phyloP scores from a whole-genome alignment of 2,113 vertebrate genomes.

The Mohoua ochrocephala region DNA sequence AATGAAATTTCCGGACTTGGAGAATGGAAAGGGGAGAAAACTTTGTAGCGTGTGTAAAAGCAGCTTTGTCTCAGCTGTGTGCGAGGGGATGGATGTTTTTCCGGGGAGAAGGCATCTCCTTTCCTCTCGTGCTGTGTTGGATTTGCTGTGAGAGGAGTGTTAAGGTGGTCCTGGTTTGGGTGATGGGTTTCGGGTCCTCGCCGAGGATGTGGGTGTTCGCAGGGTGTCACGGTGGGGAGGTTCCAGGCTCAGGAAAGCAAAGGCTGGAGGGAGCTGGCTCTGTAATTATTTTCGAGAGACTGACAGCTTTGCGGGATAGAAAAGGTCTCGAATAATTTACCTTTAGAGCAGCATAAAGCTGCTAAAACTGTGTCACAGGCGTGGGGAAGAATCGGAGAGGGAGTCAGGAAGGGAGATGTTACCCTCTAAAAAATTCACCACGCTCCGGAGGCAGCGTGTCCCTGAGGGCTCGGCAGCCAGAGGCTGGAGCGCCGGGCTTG shows the following conservation, averaged over 20 bases:
- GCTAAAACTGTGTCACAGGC: not conserved
- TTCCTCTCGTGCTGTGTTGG: not conserved
- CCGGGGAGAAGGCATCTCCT: not conserved
- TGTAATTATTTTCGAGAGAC: not conserved
- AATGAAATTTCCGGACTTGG: not conserved
- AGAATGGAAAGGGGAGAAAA: not conserved
- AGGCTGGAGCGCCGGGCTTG: not conserved
- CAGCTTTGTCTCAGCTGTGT: not conserved
- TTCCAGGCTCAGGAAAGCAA: not conserved
- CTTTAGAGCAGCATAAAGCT: not conserved
- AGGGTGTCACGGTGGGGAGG: not conserved
- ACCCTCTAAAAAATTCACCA: not conserved
- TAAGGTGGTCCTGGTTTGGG: not conserved
- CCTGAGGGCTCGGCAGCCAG: slow-evolving; percentile 2
- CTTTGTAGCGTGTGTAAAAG: not conserved
- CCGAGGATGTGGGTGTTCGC: not conserved
- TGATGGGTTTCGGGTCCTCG: not conserved
- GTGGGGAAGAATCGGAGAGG: not conserved
- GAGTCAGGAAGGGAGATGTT: not conserved
- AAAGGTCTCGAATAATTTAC: not conserved
- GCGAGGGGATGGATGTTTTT: not conserved
- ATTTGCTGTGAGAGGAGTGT: not conserved
- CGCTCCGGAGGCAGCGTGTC: not conserved
- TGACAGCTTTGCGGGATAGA: not conserved
- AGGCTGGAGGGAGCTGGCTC: not conserved